Evolutionary conservation across 2,113 vertebrate genomes (phyloP), one percentile per base, ranked within the genome.

Genomic region (Prietella phreatophila): DNA sequence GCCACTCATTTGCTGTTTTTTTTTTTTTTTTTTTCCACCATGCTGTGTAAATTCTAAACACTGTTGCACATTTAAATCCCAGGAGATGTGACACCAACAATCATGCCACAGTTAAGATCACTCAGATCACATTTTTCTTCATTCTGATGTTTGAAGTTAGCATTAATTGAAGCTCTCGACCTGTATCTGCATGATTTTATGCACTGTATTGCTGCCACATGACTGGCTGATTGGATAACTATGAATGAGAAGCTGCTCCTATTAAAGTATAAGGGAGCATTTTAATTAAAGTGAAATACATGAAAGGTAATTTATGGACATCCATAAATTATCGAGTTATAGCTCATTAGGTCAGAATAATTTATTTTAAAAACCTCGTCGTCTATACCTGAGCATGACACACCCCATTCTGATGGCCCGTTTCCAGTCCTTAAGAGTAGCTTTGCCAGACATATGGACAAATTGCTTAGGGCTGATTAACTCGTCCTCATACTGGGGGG

Each of bases 391-490:
- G 85, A 99, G 95, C 98, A 99, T 99, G 93, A 99, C 96, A 87
- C 98, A 98, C 27, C 97, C 97, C 36, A 99, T 96, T 91, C 98
- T 96, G 93, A 99, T 99, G 90, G 98, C 98, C 94, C 98, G 95
- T 93, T 99, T 99, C 98, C 98, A 99, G 91, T 99, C 98, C 90
- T 99, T 99, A 83, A 99, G 92, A 5, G 98, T 99, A 84, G 98
- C 98, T 92, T 99, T 99, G 85, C 98, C 98, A 90, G 98, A 98
- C 91, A 99, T 95, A 92, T 99, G 97, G 90, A 99, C 98, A 94
- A 99, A 99, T 93, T 99, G 97, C 93, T 99, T 99, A 0, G 98
- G 98, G 91, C 98, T 99, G 91, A 99, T 99, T 91, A 99, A 93
- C 58, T 99, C 97, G 88, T 99, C 97, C 92, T 98, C 97, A 93